These are phyloP conservation scores for Thymelicus sylvestris DNA, from an alignment of 2,888 invertebrate genomes.

Conservation along the genomic window DNA sequence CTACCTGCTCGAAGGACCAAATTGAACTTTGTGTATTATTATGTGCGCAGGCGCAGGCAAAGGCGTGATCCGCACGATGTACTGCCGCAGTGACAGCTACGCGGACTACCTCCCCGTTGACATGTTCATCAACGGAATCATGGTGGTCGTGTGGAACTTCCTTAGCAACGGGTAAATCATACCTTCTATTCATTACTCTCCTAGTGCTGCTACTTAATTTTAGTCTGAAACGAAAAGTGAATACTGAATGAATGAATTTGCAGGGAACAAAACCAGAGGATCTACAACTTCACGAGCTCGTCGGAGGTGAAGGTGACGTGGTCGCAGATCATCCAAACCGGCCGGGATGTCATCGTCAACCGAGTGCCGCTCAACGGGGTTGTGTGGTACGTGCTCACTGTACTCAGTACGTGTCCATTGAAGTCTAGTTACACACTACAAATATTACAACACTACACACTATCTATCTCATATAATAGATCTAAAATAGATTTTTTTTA, in stretches of 20 bases:
- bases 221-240: too few relatives aligned
- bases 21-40: neutral
- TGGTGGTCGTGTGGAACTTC: constrained; percentile 88
- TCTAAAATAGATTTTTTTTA: too few relatives aligned
- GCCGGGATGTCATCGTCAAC: constrained; percentile 89
- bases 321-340: constrained; percentile 94
- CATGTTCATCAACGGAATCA: constrained; percentile 91
- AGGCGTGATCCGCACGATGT: constrained; percentile 95
- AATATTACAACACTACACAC: too few relatives aligned
- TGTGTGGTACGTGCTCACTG: constrained; percentile 85
- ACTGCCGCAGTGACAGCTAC: constrained; percentile 90
- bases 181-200: neutral
- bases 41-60: constrained; percentile 88
- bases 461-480: too few relatives aligned
- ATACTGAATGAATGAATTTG: neutral
- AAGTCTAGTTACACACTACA: too few relatives aligned
- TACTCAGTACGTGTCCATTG: too few relatives aligned
- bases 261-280: constrained; percentile 81
- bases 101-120: constrained; percentile 93
- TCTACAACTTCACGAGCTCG: constrained; percentile 92
- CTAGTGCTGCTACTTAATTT: too few relatives aligned
- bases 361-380: constrained; percentile 94
- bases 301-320: constrained; percentile 93
- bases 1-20: neutral
- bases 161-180: constrained; percentile 75